Conservation (phyloP, 2,113 vertebrate genomes). For the Myiopsitta monachus region DNA sequence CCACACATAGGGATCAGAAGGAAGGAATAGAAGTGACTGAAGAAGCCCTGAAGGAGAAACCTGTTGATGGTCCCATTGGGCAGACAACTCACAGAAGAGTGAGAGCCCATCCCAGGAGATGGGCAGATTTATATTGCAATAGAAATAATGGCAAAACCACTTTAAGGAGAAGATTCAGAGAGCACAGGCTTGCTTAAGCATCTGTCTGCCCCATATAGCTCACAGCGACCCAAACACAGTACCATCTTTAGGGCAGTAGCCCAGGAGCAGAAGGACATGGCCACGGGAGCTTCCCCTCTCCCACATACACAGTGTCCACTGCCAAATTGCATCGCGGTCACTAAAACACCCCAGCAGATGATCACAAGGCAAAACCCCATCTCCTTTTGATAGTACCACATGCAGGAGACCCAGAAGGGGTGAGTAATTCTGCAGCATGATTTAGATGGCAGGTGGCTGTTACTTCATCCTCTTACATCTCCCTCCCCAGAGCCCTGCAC, state of each 20-base stretch:
- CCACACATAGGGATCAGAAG: background rate
- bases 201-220: background rate
- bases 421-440: background rate
- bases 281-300: background rate
- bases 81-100: background rate
- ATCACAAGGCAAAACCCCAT: rapidly evolving
- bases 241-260: background rate
- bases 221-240: background rate
- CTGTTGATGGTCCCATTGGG: rapidly evolving
- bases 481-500: background rate
- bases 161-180: background rate
- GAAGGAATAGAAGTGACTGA: background rate
- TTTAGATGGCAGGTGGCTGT: background rate
- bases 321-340: background rate
- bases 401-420: background rate
- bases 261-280: background rate
- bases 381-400: background rate
- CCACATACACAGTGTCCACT: background rate
- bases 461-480: background rate
- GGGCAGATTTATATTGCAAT: background rate
- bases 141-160: background rate
- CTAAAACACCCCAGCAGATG: background rate
- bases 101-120: background rate
- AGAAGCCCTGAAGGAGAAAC: background rate
- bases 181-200: background rate